Conservation (phyloP, 1,140 invertebrate genomes). For the Solen grandis region DNA sequence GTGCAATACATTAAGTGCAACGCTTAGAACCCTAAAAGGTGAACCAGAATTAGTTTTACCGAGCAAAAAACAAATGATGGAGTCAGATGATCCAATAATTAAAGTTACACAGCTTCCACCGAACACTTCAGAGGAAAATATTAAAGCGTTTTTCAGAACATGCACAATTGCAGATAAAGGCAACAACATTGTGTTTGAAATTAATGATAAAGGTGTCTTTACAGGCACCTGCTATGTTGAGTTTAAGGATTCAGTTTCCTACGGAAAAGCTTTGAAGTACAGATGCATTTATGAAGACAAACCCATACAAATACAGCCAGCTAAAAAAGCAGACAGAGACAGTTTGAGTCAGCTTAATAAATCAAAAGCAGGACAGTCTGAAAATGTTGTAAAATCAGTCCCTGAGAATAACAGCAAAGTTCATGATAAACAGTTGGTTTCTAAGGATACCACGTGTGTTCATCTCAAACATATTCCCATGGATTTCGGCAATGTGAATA, state of each 20-base stretch:
- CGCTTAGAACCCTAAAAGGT: slow-evolving; percentile 21
- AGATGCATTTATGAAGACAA: slow-evolving; percentile 70
- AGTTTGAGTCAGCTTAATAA: not conserved
- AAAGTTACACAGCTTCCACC: slow-evolving; percentile 63
- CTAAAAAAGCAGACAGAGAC: slow-evolving; percentile 58
- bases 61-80: slow-evolving; percentile 32
- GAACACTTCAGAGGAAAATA: slow-evolving; percentile 56
- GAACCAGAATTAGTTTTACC: not conserved
- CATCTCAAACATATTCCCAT: slow-evolving; percentile 35
- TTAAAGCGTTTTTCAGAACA: slow-evolving; percentile 66
- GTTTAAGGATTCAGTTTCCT: slow-evolving; percentile 86
- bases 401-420: too few species aligned
- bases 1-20: slow-evolving; percentile 33
- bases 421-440: too few species aligned
- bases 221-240: slow-evolving; percentile 87
- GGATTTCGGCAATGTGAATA: slow-evolving; percentile 21
- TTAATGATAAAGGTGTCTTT: slow-evolving; percentile 83
- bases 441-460: too few species aligned
- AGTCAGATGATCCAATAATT: slow-evolving; percentile 37
- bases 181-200: slow-evolving; percentile 86
- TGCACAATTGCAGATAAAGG: slow-evolving; percentile 64
- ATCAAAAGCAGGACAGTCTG: too few species aligned
- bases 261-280: slow-evolving; percentile 72
- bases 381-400: too few species aligned
- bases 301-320: slow-evolving; percentile 67